These are phyloP conservation scores for Synanthedon vespiformis DNA, from an alignment of 2,888 invertebrate genomes.

Conservation along the genomic window DNA sequence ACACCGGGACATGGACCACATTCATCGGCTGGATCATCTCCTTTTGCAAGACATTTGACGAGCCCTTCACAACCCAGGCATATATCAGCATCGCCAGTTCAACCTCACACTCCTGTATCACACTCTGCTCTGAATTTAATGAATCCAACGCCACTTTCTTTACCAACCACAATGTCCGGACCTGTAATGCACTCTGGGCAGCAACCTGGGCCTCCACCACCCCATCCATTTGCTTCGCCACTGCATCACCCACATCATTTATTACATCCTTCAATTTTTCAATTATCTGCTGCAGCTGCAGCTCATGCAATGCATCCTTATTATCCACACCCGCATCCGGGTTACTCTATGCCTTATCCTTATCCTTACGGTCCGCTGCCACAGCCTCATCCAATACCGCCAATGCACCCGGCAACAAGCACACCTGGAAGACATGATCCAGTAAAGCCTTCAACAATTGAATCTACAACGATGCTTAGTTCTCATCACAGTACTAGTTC, in stretches of 20 bases:
- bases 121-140: slow-evolving; percentile 75
- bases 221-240: slow-evolving; percentile 75
- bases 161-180: slow-evolving; percentile 75
- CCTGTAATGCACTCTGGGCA: slow-evolving; percentile 82
- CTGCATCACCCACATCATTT: slow-evolving; percentile 81
- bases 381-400: slow-evolving; percentile 80
- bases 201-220: slow-evolving; percentile 77
- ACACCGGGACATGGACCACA: slow-evolving; percentile 46
- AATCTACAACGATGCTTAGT: slow-evolving; percentile 77
- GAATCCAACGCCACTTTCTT: slow-evolving; percentile 70
- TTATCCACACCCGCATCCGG: slow-evolving; percentile 76
- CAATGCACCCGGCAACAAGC: slow-evolving; percentile 67
- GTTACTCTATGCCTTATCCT: slow-evolving; percentile 77
- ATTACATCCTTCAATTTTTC: slow-evolving; percentile 74
- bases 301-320: slow-evolving; percentile 79
- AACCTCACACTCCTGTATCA: slow-evolving; percentile 58
- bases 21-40: slow-evolving; percentile 57
- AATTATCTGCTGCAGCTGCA: slow-evolving; percentile 71
- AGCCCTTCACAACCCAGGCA: slow-evolving; percentile 63
- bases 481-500: slow-evolving; percentile 79
- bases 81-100: slow-evolving; percentile 62
- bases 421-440: slow-evolving; percentile 60
- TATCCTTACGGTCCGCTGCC: slow-evolving; percentile 81
- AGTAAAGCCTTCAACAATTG: slow-evolving; percentile 67
- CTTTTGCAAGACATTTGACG: slow-evolving; percentile 60